phyloP scores from a whole-genome alignment of 2,113 vertebrate genomes.

The Strix aluco region DNA sequence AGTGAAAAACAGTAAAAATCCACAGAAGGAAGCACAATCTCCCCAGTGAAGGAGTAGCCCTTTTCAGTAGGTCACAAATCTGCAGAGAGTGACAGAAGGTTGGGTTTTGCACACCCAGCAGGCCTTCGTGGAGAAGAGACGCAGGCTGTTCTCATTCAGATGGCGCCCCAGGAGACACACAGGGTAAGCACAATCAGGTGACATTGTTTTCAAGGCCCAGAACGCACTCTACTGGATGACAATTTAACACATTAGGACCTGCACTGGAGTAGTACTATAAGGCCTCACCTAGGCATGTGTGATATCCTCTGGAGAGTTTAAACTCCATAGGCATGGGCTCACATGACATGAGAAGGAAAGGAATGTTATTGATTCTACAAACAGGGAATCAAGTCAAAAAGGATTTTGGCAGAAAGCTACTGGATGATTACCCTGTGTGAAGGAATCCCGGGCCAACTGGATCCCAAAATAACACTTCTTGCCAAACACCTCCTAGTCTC shows the following conservation, averaged over 20 bases:
- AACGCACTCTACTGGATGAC: slow-evolving; percentile 56
- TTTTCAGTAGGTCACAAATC: background rate
- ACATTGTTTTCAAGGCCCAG: slow-evolving; percentile 45
- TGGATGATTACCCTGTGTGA: too few species aligned
- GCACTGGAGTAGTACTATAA: background rate
- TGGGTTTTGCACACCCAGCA: background rate
- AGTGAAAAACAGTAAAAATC: background rate
- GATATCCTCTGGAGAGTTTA: background rate
- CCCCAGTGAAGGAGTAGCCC: background rate
- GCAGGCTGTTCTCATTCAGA: background rate
- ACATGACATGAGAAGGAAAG: background rate
- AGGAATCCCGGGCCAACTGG: too few species aligned
- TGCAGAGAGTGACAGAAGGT: background rate
- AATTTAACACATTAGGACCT: background rate
- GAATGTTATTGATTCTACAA: background rate
- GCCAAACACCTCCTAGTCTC: too few species aligned
- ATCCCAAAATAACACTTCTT: too few species aligned
- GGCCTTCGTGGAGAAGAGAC: background rate
- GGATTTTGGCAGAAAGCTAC: too few species aligned
- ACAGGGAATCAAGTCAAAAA: too few species aligned
- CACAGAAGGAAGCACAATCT: background rate
- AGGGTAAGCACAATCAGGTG: background rate
- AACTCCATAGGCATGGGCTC: background rate
- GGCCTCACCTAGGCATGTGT: background rate
- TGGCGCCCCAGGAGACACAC: background rate